These are phyloP conservation scores for Campylomormyrus numenius DNA, from an alignment of 2,113 vertebrate genomes.

Conservation along the genomic window DNA sequence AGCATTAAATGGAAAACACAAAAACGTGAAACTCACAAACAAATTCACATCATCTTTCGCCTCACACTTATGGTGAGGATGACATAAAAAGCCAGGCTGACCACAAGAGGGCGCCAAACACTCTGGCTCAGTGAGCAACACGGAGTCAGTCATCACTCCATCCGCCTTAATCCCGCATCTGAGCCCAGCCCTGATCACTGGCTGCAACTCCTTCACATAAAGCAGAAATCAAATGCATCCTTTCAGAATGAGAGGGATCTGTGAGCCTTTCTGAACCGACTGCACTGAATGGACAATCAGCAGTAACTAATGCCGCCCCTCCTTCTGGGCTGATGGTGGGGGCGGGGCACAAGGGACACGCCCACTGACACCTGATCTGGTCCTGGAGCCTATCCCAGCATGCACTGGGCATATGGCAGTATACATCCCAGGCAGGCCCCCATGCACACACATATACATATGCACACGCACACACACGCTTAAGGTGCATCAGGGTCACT, in stretches of 20 bases:
- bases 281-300: not conserved
- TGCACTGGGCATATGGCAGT: not conserved
- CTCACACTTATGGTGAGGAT: not conserved
- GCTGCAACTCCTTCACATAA: not conserved
- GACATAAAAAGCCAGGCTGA: not conserved
- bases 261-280: too few species aligned
- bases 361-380: not conserved
- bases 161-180: not conserved
- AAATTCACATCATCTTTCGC: not conserved
- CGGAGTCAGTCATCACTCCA: not conserved
- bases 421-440: not conserved
- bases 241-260: not conserved
- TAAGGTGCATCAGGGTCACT: not conserved
- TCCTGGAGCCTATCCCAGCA: not conserved
- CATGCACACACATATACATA: not conserved
- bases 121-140: not conserved
- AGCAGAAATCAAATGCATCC: not conserved
- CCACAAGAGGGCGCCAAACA: not conserved
- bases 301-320: not conserved
- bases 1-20: not conserved
- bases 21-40: not conserved
- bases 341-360: not conserved
- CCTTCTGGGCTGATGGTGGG: not conserved
- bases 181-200: not conserved
- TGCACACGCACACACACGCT: not conserved